phyloP scores from a whole-genome alignment of 2,888 invertebrate species.

The Tyria jacobaeae region DNA sequence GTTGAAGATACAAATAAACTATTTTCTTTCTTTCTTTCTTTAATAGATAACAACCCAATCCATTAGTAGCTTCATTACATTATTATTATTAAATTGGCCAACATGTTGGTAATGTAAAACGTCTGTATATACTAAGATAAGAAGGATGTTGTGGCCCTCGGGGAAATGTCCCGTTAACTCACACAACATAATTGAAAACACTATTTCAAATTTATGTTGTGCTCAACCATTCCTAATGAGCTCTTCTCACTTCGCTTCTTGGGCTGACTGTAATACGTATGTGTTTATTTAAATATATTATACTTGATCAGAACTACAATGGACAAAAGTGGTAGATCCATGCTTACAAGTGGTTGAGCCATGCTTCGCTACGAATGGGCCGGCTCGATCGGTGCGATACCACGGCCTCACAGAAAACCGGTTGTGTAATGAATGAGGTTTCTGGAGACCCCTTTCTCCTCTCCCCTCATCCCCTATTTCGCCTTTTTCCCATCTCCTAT shows the following conservation, averaged over 20 bases:
- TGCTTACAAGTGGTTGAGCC: no score
- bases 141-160: slow-evolving; percentile 48
- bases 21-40: no score
- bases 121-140: slow-evolving; percentile 29
- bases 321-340: neutral
- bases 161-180: slow-evolving; percentile 62
- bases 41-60: no score
- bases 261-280: slow-evolving; percentile 21
- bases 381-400: no score
- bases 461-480: no score
- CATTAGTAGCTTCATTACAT: no score
- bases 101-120: slow-evolving; percentile 12
- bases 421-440: no score
- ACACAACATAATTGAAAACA: slow-evolving; percentile 73
- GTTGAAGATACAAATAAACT: no score
- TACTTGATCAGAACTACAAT: neutral
- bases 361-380: no score
- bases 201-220: slow-evolving; percentile 68
- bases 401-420: no score
- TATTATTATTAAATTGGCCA: neutral
- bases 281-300: neutral
- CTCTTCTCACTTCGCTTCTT: slow-evolving; percentile 39
- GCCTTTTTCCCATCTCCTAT: no score
- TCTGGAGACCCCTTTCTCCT: no score
- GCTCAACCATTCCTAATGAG: slow-evolving; percentile 46